These are phyloP conservation scores for Centroberyx gerrardi DNA, from an alignment of 2,797 vertebrate species.

Conservation along the genomic window DNA sequence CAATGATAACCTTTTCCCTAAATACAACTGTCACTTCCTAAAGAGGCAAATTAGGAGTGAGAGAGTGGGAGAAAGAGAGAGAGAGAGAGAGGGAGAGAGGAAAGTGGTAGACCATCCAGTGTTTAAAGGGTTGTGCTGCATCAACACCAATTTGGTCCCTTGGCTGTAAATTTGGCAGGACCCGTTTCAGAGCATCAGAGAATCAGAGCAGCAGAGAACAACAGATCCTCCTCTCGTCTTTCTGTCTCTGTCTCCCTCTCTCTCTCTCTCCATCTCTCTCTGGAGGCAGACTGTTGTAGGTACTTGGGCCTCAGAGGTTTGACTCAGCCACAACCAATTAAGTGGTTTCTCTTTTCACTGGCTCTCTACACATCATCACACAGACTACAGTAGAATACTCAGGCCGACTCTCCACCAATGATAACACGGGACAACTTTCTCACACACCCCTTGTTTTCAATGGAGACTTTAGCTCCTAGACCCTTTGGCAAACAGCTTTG, in stretches of 20 bases:
- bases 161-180: constrained; percentile 62
- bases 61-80: constrained; percentile 64
- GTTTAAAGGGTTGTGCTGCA: constrained; percentile 54
- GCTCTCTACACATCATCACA: constrained; percentile 62
- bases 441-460: constrained; percentile 62
- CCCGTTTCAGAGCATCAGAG: constrained; percentile 46
- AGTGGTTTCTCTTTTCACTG: constrained; percentile 43
- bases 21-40: constrained; percentile 81
- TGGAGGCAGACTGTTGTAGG: constrained; percentile 27
- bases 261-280: constrained; percentile 34
- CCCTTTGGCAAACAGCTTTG: constrained; percentile 60
- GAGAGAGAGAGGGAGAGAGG: constrained; percentile 52
- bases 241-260: constrained; percentile 30
- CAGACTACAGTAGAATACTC: constrained; percentile 41
- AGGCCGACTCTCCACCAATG: constrained; percentile 47
- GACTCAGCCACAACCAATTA: constrained; percentile 55
- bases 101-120: constrained; percentile 25
- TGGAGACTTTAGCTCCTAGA: constrained; percentile 54
- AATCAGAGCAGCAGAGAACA: constrained; percentile 49
- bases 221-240: constrained; percentile 35
- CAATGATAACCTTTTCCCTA: constrained; percentile 81
- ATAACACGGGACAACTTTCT: constrained; percentile 66
- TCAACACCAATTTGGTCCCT: constrained; percentile 66
- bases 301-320: constrained; percentile 38
- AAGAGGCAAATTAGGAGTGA: constrained; percentile 77